phyloP scores from a whole-genome alignment of 2,797 vertebrate species.

The Rhinophrynus dorsalis region DNA sequence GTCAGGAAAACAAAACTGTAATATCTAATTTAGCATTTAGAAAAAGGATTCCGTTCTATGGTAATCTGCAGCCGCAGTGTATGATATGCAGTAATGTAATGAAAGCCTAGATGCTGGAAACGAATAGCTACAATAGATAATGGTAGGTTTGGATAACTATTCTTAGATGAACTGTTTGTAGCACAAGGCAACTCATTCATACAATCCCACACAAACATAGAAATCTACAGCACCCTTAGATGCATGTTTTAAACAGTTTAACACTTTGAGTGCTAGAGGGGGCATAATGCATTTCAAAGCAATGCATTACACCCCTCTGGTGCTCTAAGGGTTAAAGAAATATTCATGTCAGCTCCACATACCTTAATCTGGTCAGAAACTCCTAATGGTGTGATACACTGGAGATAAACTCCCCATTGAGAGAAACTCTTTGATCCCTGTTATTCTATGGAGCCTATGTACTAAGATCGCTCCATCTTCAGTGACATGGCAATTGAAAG shows the following conservation, averaged over 20 bases:
- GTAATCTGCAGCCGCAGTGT: slow-evolving; percentile 29
- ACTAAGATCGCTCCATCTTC: no score
- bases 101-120: slow-evolving; percentile 8
- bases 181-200: slow-evolving; percentile 4
- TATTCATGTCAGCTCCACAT: no score
- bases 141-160: slow-evolving; percentile 16
- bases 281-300: no score
- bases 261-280: no score
- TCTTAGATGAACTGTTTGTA: slow-evolving; percentile 19
- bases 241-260: background rate
- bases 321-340: no score
- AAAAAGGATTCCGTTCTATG: slow-evolving; percentile 12
- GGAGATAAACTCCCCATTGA: background rate
- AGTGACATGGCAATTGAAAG: no score
- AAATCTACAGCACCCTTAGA: background rate
- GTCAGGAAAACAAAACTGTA: slow-evolving; percentile 20
- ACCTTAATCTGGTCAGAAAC: no score
- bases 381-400: no score
- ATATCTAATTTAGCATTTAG: slow-evolving; percentile 17
- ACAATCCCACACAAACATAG: slow-evolving; percentile 7
- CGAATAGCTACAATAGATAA: slow-evolving; percentile 23
- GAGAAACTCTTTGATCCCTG: background rate
- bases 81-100: slow-evolving; percentile 26
- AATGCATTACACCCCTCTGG: no score
- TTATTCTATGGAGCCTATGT: no score